Percentiles rank a stretch among this genome's conserved stretches.
Evolutionary conservation across 1,140 invertebrate genomes (phyloP).

Genomic region (Lordiphosa mommai): DNA sequence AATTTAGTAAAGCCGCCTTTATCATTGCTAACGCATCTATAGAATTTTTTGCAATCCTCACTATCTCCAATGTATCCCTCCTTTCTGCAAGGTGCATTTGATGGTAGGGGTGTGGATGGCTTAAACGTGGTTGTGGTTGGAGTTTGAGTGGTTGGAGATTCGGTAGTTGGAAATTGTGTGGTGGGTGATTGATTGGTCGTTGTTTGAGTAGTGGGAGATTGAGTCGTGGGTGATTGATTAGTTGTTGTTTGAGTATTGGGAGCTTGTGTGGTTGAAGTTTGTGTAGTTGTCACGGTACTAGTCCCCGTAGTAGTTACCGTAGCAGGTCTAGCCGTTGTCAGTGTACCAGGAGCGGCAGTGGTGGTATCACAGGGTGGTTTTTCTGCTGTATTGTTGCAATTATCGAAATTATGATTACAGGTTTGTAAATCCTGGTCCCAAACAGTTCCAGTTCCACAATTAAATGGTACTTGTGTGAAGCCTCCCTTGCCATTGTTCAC

Average conservation of each 20-base stretch:
- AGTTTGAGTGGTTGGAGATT: constrained; percentile 6
- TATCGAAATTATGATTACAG: constrained; percentile 82
- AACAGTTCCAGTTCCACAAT: constrained; percentile 84
- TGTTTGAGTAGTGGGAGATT: too few relatives aligned
- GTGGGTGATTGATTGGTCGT: background rate
- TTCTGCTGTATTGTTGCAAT: constrained; percentile 40
- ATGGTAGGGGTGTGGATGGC: constrained; percentile 19
- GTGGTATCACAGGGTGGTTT: constrained; percentile 47
- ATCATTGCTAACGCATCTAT: constrained; percentile 83
- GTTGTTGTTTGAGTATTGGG: constrained; percentile 5
- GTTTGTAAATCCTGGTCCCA: constrained; percentile 83
- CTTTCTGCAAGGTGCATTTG: constrained; percentile 61
- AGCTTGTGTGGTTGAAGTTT: background rate
- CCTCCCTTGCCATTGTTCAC: constrained; percentile 81
- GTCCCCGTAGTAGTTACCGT: too few relatives aligned
- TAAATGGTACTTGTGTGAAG: constrained; percentile 82
- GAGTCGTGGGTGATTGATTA: background rate
- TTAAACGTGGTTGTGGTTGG: constrained; percentile 34
- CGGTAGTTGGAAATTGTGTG: constrained; percentile 5
- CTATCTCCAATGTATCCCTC: constrained; percentile 83
- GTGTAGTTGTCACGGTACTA: too few relatives aligned
- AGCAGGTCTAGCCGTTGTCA: background rate
- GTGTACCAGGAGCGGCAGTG: background rate
- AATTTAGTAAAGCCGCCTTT: constrained; percentile 81
- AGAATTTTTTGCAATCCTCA: constrained; percentile 84